Evolutionary conservation across 1,140 invertebrate genomes (phyloP), one percentile per base, ranked within the genome.

Genomic region (Maniola jurtina): DNA sequence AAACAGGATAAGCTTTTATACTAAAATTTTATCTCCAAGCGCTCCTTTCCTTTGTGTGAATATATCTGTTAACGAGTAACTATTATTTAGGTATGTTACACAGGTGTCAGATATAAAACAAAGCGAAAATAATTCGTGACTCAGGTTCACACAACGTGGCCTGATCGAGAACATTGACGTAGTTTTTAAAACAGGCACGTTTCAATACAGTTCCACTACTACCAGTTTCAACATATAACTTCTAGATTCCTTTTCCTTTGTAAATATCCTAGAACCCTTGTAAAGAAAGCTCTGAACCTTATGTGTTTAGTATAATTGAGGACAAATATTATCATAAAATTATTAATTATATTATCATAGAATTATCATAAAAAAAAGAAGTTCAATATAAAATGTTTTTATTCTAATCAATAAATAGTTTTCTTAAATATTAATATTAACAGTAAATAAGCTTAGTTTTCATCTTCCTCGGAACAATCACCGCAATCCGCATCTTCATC

Each of bases 91-190:
- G 13, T 64, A 70, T 69, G 13, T 61, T 58, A 63, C 50, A 70
- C 72, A 75, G 67, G 68, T 76, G 72, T 72, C 35, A 61, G 66
- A 71, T 72, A 64, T 66, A 72, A 68, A 68, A 75, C 73, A 72
- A 77, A 71, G 66, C 48, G 33, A 68, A 64, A 64, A 54, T 38
- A 58, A 64, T 59, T 64, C 15, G 48, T 76, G 68, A 73, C 40
- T 73, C 68, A 71, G 58, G 59, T 59, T 57, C 59, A 16, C 38
- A 64, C 14, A 64, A 25, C 45, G 42, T 15, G 15, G 34, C 15
- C 38, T 15, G 36, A 52, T 66, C 5, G 8, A 61, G 45, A 9
- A 58, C 56, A 25, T 33, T 34, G 52, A 34, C 25, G 52, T 55
- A 13, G 13, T 25, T 11, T 33, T 52, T 33, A 9, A 48, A 48